Conservation (phyloP, 2,113 vertebrate genomes). For the Carettochelys insculpta region DNA sequence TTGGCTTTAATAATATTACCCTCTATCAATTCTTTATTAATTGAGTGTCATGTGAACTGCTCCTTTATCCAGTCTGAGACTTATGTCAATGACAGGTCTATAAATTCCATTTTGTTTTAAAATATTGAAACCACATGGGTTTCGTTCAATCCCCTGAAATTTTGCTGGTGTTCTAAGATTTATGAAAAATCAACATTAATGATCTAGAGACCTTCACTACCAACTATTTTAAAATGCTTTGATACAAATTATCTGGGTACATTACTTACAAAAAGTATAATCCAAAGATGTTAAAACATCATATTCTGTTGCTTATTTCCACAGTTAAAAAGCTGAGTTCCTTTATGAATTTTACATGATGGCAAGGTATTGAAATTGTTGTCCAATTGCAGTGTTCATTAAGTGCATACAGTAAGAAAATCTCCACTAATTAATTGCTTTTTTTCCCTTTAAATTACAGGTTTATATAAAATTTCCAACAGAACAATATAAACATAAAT, state of each 20-base stretch:
- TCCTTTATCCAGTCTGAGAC: not conserved
- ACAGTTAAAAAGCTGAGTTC: not conserved
- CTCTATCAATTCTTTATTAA: not conserved
- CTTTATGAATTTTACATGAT: rapidly evolving
- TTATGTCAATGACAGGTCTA: not conserved
- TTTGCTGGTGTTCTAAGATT: not conserved
- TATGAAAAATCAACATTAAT: not conserved
- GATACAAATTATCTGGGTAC: not conserved
- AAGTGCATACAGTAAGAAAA: not conserved
- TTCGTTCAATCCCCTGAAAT: not conserved
- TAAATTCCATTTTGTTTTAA: not conserved
- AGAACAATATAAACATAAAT: not conserved
- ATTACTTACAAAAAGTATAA: not conserved
- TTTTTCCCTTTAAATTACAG: not conserved
- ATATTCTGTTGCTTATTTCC: not conserved
- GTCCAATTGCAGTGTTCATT: not conserved
- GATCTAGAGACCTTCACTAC: not conserved
- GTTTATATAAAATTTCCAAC: not conserved
- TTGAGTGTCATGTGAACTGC: too few relatives aligned
- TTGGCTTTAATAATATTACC: not conserved
- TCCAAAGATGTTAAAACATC: not conserved
- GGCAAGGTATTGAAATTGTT: not conserved
- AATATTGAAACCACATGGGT: not conserved
- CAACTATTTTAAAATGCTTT: not conserved
- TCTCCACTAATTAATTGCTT: not conserved